Percentiles rank a stretch among this genome's conserved stretches.
These are phyloP conservation scores for Lasiommata megera DNA, from an alignment of 2,888 invertebrate genomes.

Conservation along the genomic window DNA sequence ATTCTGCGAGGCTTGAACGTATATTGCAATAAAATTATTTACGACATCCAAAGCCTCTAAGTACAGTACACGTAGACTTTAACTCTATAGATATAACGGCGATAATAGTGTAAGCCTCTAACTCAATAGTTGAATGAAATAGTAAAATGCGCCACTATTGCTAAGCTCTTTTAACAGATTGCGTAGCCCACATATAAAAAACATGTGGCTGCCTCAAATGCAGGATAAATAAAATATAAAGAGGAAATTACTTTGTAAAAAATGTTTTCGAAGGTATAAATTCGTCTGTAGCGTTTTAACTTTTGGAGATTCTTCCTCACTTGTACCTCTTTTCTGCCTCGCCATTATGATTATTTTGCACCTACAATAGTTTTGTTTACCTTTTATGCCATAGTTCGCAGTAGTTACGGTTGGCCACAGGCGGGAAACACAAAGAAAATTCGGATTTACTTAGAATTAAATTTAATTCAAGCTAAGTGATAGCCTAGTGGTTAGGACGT, in stretches of 20 bases:
- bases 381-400: too few species aligned
- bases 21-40: conserved; percentile 24
- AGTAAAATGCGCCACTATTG: conserved; percentile 25
- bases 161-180: conserved; percentile 29
- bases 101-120: not conserved
- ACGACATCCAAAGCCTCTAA: conserved; percentile 1
- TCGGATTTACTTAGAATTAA: too few species aligned
- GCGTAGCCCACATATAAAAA: conserved; percentile 23
- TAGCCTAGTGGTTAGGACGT: too few species aligned
- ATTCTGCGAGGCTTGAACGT: conserved; percentile 16
- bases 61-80: not conserved
- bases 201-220: conserved; percentile 1
- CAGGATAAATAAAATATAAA: conserved; percentile 11
- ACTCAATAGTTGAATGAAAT: conserved; percentile 18
- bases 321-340: too few species aligned
- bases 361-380: too few species aligned
- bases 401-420: too few species aligned
- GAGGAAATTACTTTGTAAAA: not conserved
- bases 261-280: too few species aligned
- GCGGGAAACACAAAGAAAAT: too few species aligned
- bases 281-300: too few species aligned
- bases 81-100: not conserved
- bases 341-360: too few species aligned
- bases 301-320: too few species aligned
- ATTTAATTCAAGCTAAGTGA: too few species aligned